Evolutionary conservation across 2,797 vertebrate species (phyloP).

Genomic region (Pangasius krempfi): DNA sequence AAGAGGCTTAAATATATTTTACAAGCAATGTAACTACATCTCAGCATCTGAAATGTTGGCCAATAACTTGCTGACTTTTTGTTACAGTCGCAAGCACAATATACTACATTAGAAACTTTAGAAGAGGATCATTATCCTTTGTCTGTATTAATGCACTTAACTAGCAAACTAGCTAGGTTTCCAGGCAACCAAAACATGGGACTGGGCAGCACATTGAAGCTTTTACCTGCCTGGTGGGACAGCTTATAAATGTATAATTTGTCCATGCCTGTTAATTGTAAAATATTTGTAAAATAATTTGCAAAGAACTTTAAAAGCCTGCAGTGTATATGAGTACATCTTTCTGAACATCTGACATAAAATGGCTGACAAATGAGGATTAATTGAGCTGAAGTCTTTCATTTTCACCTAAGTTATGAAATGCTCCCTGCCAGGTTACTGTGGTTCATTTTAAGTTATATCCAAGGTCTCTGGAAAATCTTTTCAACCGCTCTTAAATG

Average conservation of each 20-base stretch:
- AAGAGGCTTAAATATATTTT: background rate
- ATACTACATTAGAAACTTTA: background rate
- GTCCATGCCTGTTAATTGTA: background rate
- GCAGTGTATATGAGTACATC: background rate
- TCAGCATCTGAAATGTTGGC: background rate
- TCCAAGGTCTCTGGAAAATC: conserved; percentile 45
- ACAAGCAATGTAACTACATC: background rate
- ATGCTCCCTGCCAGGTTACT: conserved; percentile 31
- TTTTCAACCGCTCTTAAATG: conserved; percentile 35
- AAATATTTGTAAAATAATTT: background rate
- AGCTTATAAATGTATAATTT: background rate
- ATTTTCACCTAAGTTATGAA: conserved; percentile 37
- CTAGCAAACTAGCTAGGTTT: background rate
- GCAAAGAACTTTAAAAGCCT: background rate
- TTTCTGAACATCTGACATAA: background rate
- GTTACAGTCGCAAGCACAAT: background rate
- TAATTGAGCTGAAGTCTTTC: background rate
- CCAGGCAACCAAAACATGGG: background rate
- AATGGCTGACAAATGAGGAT: background rate
- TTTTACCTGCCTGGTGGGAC: background rate
- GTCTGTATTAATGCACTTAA: background rate
- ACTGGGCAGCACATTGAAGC: background rate
- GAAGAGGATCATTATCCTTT: background rate
- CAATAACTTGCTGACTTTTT: background rate
- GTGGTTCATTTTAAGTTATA: conserved; percentile 23